phyloP scores from a whole-genome alignment of 2,797 vertebrate species.

The Brachymystax lenok region DNA sequence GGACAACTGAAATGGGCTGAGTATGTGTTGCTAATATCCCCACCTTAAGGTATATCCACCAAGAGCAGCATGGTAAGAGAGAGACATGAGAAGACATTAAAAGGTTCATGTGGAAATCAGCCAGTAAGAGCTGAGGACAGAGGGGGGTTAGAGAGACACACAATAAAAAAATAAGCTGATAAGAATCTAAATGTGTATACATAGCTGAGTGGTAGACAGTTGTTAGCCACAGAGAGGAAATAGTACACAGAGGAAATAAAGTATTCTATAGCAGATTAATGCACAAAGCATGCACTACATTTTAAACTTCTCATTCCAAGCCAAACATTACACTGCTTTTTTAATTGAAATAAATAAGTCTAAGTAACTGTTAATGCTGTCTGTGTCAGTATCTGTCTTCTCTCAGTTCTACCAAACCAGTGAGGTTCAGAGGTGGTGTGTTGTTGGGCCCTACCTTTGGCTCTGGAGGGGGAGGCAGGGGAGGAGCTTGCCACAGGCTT shows the following conservation, averaged over 20 bases:
- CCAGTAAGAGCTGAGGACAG: neutral
- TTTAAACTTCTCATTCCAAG: neutral
- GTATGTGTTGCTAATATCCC: neutral
- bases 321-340: neutral
- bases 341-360: neutral
- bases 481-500: constrained; percentile 78
- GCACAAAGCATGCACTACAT: neutral
- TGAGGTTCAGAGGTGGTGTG: constrained; percentile 75
- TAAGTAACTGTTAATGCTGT: neutral
- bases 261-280: neutral
- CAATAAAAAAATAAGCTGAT: neutral
- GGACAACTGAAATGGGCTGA: constrained; percentile 60
- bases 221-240: neutral
- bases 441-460: constrained; percentile 76
- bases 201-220: neutral
- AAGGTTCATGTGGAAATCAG: constrained; percentile 6
- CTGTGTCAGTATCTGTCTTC: neutral
- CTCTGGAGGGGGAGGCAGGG: constrained; percentile 77
- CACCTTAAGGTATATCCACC: constrained; percentile 8
- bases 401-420: constrained; percentile 56
- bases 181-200: neutral
- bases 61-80: constrained; percentile 17
- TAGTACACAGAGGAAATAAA: neutral
- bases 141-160: neutral
- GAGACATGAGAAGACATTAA: constrained; percentile 16